Base-by-base conservation (phyloP, 2,888 invertebrate genomes). In the Thymelicus lineola region DNA sequence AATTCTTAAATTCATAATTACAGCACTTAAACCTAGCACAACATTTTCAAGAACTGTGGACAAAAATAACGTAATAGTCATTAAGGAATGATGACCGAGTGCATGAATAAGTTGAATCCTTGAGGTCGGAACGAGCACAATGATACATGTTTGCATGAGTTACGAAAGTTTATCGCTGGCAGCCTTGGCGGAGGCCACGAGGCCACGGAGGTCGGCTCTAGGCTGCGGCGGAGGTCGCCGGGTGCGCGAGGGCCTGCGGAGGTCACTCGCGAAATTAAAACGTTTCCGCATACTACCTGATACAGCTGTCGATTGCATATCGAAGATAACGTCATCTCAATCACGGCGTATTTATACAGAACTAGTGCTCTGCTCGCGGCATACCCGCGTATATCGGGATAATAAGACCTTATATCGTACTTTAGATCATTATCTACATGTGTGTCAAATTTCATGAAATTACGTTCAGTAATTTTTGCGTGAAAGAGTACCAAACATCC, bases 161-260 rank as follows among this genome's bases (percentile, higher is more conserved):
- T 76, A 74, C 76, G 78, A 78, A 77, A 77, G 78, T 77, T 76
- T 72, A 75, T 58, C 74, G 75, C 74, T 74, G 73, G 58, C 70
- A 65, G 71, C 78, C 76, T 76, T 74, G 67, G 59, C 64, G 71
- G 72, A 76, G 76, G 77, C 76, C 74, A 28, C 28, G 28, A 28
- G 28, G 28, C 28, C 28, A 61, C 64, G 71, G 72, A 76, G 76
- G 77, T 76, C 74, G 53, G 63, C 38, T 55, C 72, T 64, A 76
- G 77, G 76, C 75, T 74, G 65, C 57, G 46, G 20, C 62, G 72
- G 75, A 76, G 76, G 76, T 70, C 75, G 46, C 57, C 53, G 50
- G 65, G 73, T 73, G 73, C 65, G 57, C 42, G n/a, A 58, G 17
- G 58, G 59, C 48, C 60, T n/a, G 14, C 36, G 9, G 66, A 66